phyloP scores from a whole-genome alignment of 2,888 invertebrate genomes.

The Smittia sp. region DNA sequence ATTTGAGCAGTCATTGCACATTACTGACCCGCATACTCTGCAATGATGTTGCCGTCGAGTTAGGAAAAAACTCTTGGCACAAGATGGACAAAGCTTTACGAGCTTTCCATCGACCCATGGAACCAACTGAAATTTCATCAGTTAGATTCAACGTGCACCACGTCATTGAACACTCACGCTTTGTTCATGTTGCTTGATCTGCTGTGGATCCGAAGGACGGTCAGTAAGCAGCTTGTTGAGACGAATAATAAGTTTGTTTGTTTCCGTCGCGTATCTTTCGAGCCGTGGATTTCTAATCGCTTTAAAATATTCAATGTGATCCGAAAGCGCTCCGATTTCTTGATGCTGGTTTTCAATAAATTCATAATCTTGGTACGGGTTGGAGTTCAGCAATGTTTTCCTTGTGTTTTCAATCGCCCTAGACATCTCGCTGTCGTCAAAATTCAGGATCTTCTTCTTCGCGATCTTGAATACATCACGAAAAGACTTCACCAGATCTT shows the following conservation, averaged over 20 bases:
- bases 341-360: conserved; percentile 59
- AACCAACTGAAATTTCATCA: conserved; percentile 65
- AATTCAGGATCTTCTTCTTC: conserved; percentile 78
- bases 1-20: conserved; percentile 88
- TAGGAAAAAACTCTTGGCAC: conserved; percentile 83
- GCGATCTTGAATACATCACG: conserved; percentile 86
- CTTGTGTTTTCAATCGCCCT: conserved; percentile 60
- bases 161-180: conserved; percentile 54
- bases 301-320: conserved; percentile 75
- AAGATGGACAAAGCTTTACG: conserved; percentile 86
- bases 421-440: conserved; percentile 67
- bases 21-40: conserved; percentile 86
- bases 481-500: conserved; percentile 74
- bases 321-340: conserved; percentile 63
- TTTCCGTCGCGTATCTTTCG: conserved; percentile 89
- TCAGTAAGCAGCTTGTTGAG: conserved; percentile 85
- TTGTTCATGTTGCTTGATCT: conserved; percentile 71
- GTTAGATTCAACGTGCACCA: too few relatives aligned
- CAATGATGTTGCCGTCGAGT: conserved; percentile 94
- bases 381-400: conserved; percentile 45
- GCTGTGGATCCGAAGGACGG: conserved; percentile 69
- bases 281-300: conserved; percentile 65
- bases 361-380: not conserved
- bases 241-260: conserved; percentile 91
- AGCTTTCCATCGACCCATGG: conserved; percentile 92